Conservation (phyloP, 92 coral and sea anemone genomes). For the Diadumene lineata region DNA sequence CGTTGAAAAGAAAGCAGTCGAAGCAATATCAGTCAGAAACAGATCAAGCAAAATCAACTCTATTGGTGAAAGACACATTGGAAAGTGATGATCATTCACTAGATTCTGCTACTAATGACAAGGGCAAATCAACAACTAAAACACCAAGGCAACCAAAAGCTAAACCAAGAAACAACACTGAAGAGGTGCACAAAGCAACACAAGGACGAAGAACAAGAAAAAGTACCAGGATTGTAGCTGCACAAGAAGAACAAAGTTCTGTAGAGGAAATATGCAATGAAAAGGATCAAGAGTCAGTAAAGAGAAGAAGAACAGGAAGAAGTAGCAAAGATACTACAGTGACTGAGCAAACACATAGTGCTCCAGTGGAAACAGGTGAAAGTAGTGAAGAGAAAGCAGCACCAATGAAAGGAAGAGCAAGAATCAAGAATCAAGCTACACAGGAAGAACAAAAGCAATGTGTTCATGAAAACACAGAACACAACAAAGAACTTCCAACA, state of each 20-base stretch:
- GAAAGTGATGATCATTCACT: neutral
- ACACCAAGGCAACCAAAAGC: neutral
- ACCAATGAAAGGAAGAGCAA: too few relatives aligned
- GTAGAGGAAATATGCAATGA: neutral
- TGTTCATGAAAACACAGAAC: neutral
- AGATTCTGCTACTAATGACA: neutral
- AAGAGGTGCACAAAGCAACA: neutral
- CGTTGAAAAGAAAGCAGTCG: slow-evolving; percentile 3
- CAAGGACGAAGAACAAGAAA: slow-evolving; percentile 30
- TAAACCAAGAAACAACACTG: neutral
- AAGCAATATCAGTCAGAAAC: neutral
- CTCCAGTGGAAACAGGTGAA: too few relatives aligned
- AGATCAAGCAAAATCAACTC: neutral
- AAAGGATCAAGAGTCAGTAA: too few relatives aligned
- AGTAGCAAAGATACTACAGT: too few relatives aligned
- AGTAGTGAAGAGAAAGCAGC: too few relatives aligned
- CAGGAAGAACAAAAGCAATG: neutral
- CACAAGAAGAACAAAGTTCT: neutral
- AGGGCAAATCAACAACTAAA: neutral
- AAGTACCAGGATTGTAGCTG: slow-evolving; percentile 3
- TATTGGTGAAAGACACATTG: neutral
- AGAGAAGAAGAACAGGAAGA: too few relatives aligned
- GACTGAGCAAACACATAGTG: too few relatives aligned
- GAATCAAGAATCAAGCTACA: too few relatives aligned
- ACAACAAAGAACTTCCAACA: too few relatives aligned